Conservation (phyloP, 2,113 vertebrate species). For the Platichthys flesus region DNA sequence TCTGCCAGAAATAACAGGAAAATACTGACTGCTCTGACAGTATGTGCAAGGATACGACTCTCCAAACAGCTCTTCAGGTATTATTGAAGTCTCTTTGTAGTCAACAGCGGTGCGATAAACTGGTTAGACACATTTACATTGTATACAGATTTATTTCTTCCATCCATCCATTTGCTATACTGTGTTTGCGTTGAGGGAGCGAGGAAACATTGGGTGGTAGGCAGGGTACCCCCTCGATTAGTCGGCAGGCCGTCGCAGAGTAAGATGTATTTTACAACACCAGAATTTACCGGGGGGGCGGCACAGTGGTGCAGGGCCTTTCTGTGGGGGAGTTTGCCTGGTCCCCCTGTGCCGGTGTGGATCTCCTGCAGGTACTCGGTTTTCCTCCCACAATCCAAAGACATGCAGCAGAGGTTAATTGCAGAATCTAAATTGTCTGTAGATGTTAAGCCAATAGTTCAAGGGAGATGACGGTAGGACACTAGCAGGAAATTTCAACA, state of each 20-base stretch:
- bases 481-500: no score
- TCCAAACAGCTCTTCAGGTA: background rate
- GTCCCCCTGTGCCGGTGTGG: no score
- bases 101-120: conserved; percentile 12
- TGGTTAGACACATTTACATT: background rate
- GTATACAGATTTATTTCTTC: background rate
- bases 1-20: background rate
- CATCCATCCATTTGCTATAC: background rate
- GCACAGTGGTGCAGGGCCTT: no score
- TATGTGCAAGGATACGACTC: conserved; percentile 7
- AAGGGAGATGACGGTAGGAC: no score
- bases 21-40: background rate
- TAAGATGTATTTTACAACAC: background rate
- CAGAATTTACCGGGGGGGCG: background rate
- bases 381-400: no score
- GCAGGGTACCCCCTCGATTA: background rate
- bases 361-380: no score
- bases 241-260: background rate
- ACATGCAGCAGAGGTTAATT: no score
- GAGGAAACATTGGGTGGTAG: background rate
- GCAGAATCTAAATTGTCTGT: no score
- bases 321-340: no score
- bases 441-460: no score
- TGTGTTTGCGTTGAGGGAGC: background rate
- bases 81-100: background rate